These are phyloP conservation scores for Hypotaenidia philippensis DNA, from an alignment of 2,797 vertebrate genomes.

Conservation along the genomic window DNA sequence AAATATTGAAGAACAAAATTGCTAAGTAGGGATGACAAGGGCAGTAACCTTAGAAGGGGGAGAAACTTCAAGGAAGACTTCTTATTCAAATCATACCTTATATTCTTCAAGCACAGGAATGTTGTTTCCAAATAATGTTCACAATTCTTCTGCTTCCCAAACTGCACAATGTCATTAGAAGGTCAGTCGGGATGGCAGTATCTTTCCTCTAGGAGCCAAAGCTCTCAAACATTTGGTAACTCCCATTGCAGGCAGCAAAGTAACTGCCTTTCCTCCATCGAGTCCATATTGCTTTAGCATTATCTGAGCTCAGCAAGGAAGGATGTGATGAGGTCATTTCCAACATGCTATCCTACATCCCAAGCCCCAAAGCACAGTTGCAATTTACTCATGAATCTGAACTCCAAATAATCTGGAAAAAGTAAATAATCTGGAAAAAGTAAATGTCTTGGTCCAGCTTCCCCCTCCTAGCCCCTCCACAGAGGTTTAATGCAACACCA, in stretches of 20 bases:
- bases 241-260: not conserved
- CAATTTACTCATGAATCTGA: not conserved
- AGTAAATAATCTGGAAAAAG: not conserved
- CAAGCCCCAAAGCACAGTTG: not conserved
- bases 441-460: not conserved
- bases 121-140: not conserved
- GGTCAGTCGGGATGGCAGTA: not conserved
- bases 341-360: not conserved
- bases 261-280: not conserved
- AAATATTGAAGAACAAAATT: not conserved
- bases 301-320: not conserved
- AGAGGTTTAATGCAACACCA: not conserved
- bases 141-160: not conserved
- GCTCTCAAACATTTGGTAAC: not conserved
- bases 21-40: not conserved
- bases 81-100: not conserved
- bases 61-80: not conserved
- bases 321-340: not conserved
- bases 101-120: not conserved
- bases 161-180: not conserved
- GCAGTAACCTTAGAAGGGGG: not conserved
- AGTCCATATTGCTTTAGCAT: not conserved
- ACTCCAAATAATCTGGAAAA: not conserved
- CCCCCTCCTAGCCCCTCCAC: not conserved
- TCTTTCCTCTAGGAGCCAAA: not conserved